phyloP scores from a whole-genome alignment of 1,140 invertebrate species.

The Eciton burchellii region DNA sequence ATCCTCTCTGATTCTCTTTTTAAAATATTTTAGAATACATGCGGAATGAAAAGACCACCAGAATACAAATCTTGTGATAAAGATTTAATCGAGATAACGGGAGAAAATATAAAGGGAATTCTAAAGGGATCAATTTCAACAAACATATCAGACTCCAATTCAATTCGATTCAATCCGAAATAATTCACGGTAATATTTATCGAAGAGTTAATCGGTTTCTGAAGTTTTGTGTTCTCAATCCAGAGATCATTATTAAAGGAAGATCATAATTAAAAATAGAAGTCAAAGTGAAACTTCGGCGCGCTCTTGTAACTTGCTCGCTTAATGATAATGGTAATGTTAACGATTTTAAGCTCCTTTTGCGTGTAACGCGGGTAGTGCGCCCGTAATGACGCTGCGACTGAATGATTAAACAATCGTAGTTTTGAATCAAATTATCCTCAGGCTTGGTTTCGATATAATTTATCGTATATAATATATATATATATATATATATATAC shows the following conservation, averaged over 20 bases:
- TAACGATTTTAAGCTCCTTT: conserved; percentile 50
- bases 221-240: neutral
- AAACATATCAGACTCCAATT: conserved; percentile 53
- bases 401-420: conserved; percentile 72
- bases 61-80: neutral
- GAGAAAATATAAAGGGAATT: neutral
- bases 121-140: neutral
- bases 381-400: conserved; percentile 54
- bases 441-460: conserved; percentile 51
- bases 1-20: neutral
- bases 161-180: conserved; percentile 17
- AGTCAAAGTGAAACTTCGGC: conserved; percentile 18
- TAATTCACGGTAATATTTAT: neutral
- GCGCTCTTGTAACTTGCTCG: conserved; percentile 46
- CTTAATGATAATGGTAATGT: conserved; percentile 51
- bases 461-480: conserved; percentile 56
- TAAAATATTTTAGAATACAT: conserved; percentile 7
- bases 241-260: neutral
- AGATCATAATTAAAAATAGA: neutral
- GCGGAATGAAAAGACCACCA: conserved; percentile 4
- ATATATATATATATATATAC: conserved; percentile 2
- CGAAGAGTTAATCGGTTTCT: neutral
- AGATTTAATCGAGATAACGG: neutral
- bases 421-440: conserved; percentile 66
- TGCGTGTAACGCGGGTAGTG: conserved; percentile 41